Conservation (phyloP, 2,888 invertebrate genomes). For the Keiferia lycopersicella region DNA sequence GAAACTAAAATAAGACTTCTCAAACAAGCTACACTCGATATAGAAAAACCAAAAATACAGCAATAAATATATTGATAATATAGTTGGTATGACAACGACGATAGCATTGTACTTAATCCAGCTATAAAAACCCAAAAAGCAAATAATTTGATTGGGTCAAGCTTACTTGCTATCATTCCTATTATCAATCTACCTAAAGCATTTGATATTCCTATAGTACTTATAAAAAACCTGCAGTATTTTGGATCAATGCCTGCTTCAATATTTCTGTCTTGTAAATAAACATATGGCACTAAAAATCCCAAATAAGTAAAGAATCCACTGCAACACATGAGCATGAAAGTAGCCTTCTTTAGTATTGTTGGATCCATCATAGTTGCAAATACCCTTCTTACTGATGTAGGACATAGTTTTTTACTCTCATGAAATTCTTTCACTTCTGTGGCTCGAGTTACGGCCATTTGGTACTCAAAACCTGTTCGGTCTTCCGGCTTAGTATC, state of each 20-base stretch:
- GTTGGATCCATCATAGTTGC: constrained; percentile 32
- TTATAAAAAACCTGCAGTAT: constrained; percentile 29
- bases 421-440: constrained; percentile 27
- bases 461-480: constrained; percentile 61
- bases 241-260: constrained; percentile 25
- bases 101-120: constrained; percentile 26
- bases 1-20: constrained; percentile 29
- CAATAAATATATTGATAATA: constrained; percentile 30
- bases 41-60: constrained; percentile 28
- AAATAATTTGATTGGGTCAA: constrained; percentile 27
- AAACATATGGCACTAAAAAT: constrained; percentile 31
- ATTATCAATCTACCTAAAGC: constrained; percentile 28
- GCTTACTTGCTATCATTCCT: constrained; percentile 25
- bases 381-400: constrained; percentile 31
- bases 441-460: constrained; percentile 31
- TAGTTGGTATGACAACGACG: constrained; percentile 23
- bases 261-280: constrained; percentile 27
- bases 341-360: constrained; percentile 27
- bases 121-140: neutral
- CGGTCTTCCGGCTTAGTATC: constrained; percentile 47
- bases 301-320: constrained; percentile 28
- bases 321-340: constrained; percentile 27
- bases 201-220: constrained; percentile 28
- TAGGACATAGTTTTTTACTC: constrained; percentile 17
- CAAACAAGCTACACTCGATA: constrained; percentile 23